Conservation (phyloP, 2,888 invertebrate genomes). For the Muschampia staudingeri region DNA sequence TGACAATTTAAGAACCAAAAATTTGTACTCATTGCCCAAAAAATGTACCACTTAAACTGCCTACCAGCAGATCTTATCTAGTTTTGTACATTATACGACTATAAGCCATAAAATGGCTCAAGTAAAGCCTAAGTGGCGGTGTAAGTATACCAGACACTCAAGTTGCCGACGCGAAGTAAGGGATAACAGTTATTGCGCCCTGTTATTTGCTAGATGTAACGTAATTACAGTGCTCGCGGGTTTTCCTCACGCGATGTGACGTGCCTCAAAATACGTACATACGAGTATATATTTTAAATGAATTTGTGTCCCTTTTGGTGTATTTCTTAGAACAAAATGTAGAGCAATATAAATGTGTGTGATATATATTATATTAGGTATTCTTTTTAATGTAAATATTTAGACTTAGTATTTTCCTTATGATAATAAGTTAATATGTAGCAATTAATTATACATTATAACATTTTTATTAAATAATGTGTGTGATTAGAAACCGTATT, state of each 20-base stretch:
- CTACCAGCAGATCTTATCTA: background rate
- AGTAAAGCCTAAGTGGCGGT: conserved; percentile 27
- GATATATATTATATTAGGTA: too few species aligned
- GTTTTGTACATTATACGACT: background rate
- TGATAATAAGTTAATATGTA: too few species aligned
- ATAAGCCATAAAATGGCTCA: conserved; percentile 13
- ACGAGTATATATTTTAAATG: conserved; percentile 57
- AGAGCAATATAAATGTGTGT: background rate
- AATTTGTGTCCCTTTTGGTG: conserved; percentile 34
- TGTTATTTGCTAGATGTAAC: conserved; percentile 78
- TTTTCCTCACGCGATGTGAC: conserved; percentile 77
- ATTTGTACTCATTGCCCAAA: background rate
- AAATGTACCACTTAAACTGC: background rate
- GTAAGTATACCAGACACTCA: conserved; percentile 28
- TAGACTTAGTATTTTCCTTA: too few species aligned
- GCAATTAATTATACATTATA: too few species aligned
- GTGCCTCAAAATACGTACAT: conserved; percentile 67
- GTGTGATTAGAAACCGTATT: background rate
- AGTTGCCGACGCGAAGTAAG: conserved; percentile 39
- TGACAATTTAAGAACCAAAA: background rate
- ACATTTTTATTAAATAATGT: too few species aligned
- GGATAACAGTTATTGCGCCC: conserved; percentile 77
- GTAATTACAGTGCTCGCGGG: conserved; percentile 75
- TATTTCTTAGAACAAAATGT: conserved; percentile 27
- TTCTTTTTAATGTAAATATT: too few species aligned